Evolutionary conservation across 2,113 vertebrate species (phyloP).

Genomic region (Gallinago jamesoni): DNA sequence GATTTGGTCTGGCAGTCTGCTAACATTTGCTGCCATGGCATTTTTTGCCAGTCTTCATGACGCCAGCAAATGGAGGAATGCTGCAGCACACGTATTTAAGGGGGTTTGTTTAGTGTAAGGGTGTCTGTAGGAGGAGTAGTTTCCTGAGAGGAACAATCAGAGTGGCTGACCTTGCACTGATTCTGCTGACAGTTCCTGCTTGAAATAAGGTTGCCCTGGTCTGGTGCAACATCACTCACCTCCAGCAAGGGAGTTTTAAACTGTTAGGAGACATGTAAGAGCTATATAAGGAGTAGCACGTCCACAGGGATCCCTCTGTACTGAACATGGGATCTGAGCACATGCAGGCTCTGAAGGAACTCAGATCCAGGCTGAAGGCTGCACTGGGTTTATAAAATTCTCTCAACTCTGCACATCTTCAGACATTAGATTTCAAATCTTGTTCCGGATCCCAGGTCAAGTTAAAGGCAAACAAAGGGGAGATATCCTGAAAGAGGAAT

Average conservation of each 20-base stretch:
- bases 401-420: neutral
- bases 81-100: neutral
- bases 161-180: constrained; percentile 3
- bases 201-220: constrained; percentile 25
- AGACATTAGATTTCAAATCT: neutral
- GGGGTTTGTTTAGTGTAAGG: constrained; percentile 28
- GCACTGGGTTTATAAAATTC: neutral
- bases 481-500: neutral
- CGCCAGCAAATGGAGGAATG: neutral
- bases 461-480: neutral
- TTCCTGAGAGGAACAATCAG: constrained; percentile 52
- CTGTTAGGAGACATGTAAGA: neutral
- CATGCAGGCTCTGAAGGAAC: neutral
- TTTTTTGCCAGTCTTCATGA: constrained; percentile 46
- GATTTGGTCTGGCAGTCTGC: constrained; percentile 38
- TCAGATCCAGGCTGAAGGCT: neutral
- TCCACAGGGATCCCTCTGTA: neutral
- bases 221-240: constrained; percentile 2
- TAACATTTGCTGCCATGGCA: constrained; percentile 52
- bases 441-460: neutral
- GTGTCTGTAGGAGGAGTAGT: constrained; percentile 25
- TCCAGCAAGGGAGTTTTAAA: neutral
- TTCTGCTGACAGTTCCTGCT: constrained; percentile 40
- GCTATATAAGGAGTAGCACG: neutral
- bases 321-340: neutral